Evolutionary conservation across 2,888 invertebrate species (phyloP), one percentile per base, ranked within the genome.

Genomic region (Chrysina gloriosa): DNA sequence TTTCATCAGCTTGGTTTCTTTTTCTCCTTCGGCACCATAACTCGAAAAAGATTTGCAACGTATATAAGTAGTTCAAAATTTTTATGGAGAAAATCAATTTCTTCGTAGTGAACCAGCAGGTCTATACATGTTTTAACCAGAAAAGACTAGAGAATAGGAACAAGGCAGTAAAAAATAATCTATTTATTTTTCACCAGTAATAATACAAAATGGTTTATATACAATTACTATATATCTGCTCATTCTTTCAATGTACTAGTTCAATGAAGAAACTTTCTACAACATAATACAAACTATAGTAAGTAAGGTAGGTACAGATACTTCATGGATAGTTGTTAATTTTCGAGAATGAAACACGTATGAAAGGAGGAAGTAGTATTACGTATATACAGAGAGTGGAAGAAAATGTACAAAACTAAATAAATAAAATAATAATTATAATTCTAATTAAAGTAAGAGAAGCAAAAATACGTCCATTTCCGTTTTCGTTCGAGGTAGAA

Each of bases 341-440:
- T 6, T 36, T 3, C 36, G 39, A 39, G 4, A 4, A 42, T n/a
- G n/a, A n/a, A n/a, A 1, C 11, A 34, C 11, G n/a, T 11, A 27
- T n/a, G 6, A 16, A 50, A 14, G 50, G 29, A 11, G n/a, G 27
- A 29, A 27, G 16, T 27, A 14, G 21, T 4, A 29, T 42, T 58
- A 29, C 47, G 47, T 45, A 29, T 14, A 66, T n/a, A 66, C 16
- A 23, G 27, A 27, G 29, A 29, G 27, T n/a, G 11, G 11, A 64
- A 54, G 39, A 45, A 42, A 66, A 58, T 56, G n/a, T 61, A 58
- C 66, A 50, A 36, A 50, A 66, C 52, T 65, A 66, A 66, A 66
- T 66, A 66, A 66, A 66, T 66, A 23, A 66, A 48, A 48, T 23
- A 50, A 21, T 36, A 56, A 34, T 50, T n/a, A 34, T n/a, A 34